Percentiles rank a stretch among this genome's conserved stretches.
phyloP scores from a whole-genome alignment of 2,113 vertebrate genomes.

The Elgaria multicarinata region DNA sequence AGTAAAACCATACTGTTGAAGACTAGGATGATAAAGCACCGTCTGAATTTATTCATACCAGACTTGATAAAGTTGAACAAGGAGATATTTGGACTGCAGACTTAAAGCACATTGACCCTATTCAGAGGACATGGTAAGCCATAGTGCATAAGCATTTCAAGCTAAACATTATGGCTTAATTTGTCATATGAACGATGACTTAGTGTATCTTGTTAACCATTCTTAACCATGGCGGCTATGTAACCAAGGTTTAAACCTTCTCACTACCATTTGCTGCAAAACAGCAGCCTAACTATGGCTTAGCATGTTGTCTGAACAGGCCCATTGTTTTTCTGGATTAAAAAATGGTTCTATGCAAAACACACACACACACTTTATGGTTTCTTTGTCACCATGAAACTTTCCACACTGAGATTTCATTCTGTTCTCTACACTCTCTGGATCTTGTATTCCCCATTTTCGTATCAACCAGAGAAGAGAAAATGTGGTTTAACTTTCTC shows the following conservation, averaged over 20 bases:
- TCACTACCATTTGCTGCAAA: no score
- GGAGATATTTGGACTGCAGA: conserved; percentile 43
- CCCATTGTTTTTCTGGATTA: conserved; percentile 35
- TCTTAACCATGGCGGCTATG: no score
- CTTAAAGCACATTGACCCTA: conserved; percentile 31
- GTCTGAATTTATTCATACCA: conserved; percentile 26
- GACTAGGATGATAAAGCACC: neutral
- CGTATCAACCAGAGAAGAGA: conserved; percentile 30
- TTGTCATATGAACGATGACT: no score
- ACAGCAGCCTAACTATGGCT: no score
- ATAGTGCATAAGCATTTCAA: no score
- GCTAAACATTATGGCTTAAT: no score
- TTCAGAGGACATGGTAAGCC: no score
- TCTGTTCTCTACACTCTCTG: conserved; percentile 24
- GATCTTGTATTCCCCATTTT: conserved; percentile 34
- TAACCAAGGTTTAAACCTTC: no score
- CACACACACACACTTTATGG: conserved; percentile 15
- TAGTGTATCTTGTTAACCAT: no score
- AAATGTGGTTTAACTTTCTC: conserved; percentile 17
- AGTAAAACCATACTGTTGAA: neutral
- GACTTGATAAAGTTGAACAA: conserved; percentile 23
- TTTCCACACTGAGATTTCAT: conserved; percentile 5
- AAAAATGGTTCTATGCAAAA: conserved; percentile 45
- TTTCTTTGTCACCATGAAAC: conserved; percentile 44
- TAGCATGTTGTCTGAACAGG: no score